phyloP scores from a whole-genome alignment of 2,113 vertebrate genomes.

The Drymodes brunneopygia region DNA sequence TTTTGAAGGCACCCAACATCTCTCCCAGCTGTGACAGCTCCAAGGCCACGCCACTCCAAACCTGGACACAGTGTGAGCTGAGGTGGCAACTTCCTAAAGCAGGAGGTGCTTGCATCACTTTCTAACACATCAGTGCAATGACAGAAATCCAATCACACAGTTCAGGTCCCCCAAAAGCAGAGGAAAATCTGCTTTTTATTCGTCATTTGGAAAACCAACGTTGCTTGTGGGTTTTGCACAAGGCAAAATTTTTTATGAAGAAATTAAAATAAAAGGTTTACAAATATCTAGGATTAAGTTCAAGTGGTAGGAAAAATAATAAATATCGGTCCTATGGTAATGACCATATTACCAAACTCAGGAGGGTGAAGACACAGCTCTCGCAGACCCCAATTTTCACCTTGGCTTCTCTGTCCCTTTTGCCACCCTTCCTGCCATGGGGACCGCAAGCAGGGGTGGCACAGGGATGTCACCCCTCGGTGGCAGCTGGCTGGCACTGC shows the following conservation, averaged over 20 bases:
- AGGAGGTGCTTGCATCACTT: neutral
- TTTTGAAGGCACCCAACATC: neutral
- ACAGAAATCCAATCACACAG: neutral
- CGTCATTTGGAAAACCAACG: neutral
- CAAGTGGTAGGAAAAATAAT: neutral
- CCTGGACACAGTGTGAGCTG: neutral
- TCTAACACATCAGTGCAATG: neutral
- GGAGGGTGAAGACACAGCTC: neutral
- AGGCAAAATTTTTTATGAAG: neutral
- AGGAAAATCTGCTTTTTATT: neutral
- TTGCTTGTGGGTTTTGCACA: neutral
- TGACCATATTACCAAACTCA: neutral
- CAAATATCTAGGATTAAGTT: neutral
- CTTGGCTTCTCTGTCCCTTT: neutral
- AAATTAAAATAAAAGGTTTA: neutral
- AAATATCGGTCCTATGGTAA: neutral
- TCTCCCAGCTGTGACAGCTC: neutral
- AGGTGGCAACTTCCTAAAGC: neutral
- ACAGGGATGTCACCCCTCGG: neutral
- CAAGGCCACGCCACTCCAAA: neutral
- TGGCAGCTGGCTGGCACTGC: neutral
- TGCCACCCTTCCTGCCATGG: neutral
- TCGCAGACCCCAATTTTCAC: neutral
- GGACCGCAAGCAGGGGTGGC: neutral
- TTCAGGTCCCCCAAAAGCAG: neutral